phyloP scores from a whole-genome alignment of 2,113 vertebrate genomes.

The Zosterops pallidus region DNA sequence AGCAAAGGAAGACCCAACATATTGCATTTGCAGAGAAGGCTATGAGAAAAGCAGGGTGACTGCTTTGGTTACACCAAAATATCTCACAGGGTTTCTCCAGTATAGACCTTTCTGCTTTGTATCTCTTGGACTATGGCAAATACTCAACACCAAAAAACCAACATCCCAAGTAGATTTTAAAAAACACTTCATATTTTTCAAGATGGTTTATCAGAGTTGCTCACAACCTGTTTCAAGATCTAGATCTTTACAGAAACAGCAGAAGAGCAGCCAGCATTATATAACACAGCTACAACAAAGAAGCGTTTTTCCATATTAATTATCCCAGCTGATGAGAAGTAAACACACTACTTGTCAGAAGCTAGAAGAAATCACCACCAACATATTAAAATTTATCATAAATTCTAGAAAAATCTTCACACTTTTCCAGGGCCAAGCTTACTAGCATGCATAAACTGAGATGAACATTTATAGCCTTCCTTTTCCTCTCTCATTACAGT shows the following conservation, averaged over 20 bases:
- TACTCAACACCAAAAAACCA: background rate
- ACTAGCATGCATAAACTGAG: background rate
- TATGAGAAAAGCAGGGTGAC: background rate
- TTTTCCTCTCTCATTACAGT: background rate
- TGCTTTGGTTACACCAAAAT: background rate
- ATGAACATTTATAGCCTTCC: background rate
- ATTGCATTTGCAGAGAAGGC: background rate
- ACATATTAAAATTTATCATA: background rate
- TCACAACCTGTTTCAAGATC: background rate
- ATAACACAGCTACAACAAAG: background rate
- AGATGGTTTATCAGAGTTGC: background rate
- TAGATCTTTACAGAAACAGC: background rate
- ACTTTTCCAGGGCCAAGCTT: background rate
- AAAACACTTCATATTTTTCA: background rate
- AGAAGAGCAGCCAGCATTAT: background rate
- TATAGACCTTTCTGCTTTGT: background rate
- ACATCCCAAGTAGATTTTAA: background rate
- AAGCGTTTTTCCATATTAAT: background rate
- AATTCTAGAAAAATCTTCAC: background rate
- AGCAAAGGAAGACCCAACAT: background rate
- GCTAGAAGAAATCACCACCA: background rate
- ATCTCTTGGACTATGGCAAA: background rate
- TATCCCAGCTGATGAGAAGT: background rate
- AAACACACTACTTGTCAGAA: background rate
- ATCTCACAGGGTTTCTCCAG: background rate